A percentile compares a stretch with the other conserved stretches of the same genome.
Evolutionary conservation across 2,797 vertebrate genomes (phyloP).

Genomic region (Notamacropus eugenii): DNA sequence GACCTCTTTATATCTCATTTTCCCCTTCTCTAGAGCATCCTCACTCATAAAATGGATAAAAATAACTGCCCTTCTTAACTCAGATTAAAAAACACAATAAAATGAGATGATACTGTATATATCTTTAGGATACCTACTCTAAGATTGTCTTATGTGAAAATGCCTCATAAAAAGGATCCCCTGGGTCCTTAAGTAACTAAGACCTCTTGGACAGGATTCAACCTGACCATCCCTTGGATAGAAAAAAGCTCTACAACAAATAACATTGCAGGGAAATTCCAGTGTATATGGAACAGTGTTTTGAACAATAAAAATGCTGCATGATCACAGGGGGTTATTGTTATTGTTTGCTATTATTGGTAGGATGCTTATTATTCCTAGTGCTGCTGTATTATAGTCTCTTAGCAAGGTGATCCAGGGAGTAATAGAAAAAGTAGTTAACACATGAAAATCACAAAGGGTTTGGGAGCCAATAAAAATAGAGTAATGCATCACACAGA

Average conservation of each 20-base stretch:
- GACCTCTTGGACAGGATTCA: background rate
- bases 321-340: background rate
- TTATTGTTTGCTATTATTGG: background rate
- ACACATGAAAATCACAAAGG: background rate
- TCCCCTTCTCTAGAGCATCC: background rate
- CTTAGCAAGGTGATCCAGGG: background rate
- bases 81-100: background rate
- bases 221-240: background rate
- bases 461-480: background rate
- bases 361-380: background rate
- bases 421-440: background rate
- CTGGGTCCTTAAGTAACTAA: background rate
- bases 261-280: background rate
- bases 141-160: background rate
- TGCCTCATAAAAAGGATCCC: background rate
- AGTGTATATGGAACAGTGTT: background rate
- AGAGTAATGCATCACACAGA: background rate
- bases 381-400: background rate
- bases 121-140: background rate
- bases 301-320: background rate
- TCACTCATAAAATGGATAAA: background rate
- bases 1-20: background rate
- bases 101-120: background rate
- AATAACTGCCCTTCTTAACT: background rate
- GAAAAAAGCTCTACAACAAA: background rate